Conservation (phyloP, 2,888 invertebrate species). For the Danaus chrysippus region DNA sequence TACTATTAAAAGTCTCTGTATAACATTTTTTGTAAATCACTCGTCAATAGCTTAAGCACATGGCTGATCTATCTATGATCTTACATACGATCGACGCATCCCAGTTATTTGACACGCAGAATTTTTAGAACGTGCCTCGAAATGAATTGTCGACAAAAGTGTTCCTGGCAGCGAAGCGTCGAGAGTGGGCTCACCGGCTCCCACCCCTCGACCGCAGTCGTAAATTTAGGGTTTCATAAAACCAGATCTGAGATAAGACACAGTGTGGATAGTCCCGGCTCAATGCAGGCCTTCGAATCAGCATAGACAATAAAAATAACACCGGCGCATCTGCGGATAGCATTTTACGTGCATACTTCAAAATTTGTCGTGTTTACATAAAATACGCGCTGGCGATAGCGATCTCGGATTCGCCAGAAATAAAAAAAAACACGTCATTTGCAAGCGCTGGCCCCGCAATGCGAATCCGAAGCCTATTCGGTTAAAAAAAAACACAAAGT, state of each 20-base stretch:
- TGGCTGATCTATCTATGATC: slow-evolving; percentile 36
- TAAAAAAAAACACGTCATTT: slow-evolving; percentile 57
- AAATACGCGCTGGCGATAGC: slow-evolving; percentile 68
- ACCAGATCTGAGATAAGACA: slow-evolving; percentile 79
- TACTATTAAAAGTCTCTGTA: too few relatives aligned
- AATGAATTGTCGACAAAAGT: slow-evolving; percentile 76
- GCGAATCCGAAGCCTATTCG: slow-evolving; percentile 50
- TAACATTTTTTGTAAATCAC: too few relatives aligned
- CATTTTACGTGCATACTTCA: slow-evolving; percentile 57
- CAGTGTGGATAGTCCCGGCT: slow-evolving; percentile 76
- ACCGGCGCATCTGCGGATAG: slow-evolving; percentile 74
- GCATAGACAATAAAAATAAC: slow-evolving; percentile 74
- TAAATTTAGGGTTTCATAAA: slow-evolving; percentile 80
- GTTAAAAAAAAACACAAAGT: slow-evolving; percentile 51
- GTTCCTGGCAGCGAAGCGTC: slow-evolving; percentile 66
- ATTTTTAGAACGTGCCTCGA: slow-evolving; percentile 72
- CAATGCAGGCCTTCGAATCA: slow-evolving; percentile 69
- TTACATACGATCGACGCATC: slow-evolving; percentile 51
- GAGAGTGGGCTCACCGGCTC: slow-evolving; percentile 71
- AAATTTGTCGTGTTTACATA: slow-evolving; percentile 77
- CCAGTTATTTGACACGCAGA: slow-evolving; percentile 69
- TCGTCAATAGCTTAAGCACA: slow-evolving; percentile 1
- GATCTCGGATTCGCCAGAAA: slow-evolving; percentile 68
- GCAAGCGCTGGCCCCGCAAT: slow-evolving; percentile 53
- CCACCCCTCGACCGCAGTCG: slow-evolving; percentile 75